Conservation (phyloP, 2,113 vertebrate species). For the Mus pahari region DNA sequence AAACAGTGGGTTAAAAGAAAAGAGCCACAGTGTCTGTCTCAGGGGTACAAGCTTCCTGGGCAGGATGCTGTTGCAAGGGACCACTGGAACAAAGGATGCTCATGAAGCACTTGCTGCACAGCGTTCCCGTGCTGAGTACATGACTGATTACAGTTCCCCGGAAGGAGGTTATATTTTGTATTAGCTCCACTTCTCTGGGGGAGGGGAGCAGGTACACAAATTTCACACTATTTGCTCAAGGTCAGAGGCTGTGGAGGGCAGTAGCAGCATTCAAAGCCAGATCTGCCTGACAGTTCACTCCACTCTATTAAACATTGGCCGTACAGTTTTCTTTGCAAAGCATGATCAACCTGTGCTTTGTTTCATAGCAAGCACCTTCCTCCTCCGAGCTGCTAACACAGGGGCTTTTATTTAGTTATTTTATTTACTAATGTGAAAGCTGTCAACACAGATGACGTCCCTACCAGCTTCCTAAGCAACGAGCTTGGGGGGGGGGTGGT, state of each 20-base stretch:
- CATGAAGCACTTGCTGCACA: neutral
- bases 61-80: accelerated
- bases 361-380: neutral
- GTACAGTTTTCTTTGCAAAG: neutral
- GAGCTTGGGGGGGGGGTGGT: neutral
- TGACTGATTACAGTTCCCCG: neutral
- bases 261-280: neutral
- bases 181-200: neutral
- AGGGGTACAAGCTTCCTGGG: accelerated
- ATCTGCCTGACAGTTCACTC: neutral
- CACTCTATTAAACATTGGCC: neutral
- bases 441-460: neutral
- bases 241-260: neutral
- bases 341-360: neutral
- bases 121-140: neutral
- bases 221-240: neutral
- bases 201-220: neutral
- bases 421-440: slow-evolving; percentile 44
- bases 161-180: neutral
- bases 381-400: neutral
- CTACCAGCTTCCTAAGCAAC: neutral
- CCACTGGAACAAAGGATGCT: neutral
- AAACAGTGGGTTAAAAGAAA: neutral
- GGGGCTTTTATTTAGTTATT: neutral
- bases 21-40: neutral